Evolutionary conservation across 2,113 vertebrate species (phyloP), one percentile per base, ranked within the genome.

Genomic region (Cryptotis parvus): DNA sequence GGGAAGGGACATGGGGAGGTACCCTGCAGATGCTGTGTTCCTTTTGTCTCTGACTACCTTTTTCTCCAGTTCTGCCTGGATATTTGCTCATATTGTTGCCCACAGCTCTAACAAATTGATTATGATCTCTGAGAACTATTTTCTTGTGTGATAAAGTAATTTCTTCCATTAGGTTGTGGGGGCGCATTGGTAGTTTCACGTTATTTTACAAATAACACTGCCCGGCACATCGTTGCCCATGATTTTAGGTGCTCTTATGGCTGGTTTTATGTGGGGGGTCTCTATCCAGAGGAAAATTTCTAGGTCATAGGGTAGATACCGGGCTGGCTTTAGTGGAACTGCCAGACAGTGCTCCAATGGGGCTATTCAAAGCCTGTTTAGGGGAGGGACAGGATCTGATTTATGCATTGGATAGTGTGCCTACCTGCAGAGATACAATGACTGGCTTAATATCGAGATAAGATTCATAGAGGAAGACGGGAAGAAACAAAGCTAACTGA

Each of bases 1-100:
- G 37, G n/a, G 11, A n/a, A 86, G 20, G 0, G 1, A 0, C 39
- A 4, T 10, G 0, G 27, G 43, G 43, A 33, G 63, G 8, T 9
- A 76, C 74, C 55, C 39, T 73, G 68, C 12, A 69, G 15, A 0
- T 61, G n/a, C n/a, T n/a, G n/a, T 90, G 70, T 91, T 65, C 24
- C 61, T 29, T 45, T 45, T 78, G 41, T 79, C 24, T 20, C 80
- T 87, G 55, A 16, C n/a, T 83, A n/a, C 70, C 31, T 70, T 63
- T 41, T 2, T 24, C 55, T 86, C 20, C 73, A 91, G 78, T 69
- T 52, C 2, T 66, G 20, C 66, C 82, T 89, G 33, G 22, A 91
- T 52, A 68, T 65, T 87, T 58, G 66, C 39, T 91, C 58, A 43
- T 61, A 72, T 35, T 24, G 4, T 43, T 87, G 1, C 15, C 33